These are phyloP conservation scores for Parambassis ranga DNA, from an alignment of 2,797 vertebrate species.

Conservation along the genomic window DNA sequence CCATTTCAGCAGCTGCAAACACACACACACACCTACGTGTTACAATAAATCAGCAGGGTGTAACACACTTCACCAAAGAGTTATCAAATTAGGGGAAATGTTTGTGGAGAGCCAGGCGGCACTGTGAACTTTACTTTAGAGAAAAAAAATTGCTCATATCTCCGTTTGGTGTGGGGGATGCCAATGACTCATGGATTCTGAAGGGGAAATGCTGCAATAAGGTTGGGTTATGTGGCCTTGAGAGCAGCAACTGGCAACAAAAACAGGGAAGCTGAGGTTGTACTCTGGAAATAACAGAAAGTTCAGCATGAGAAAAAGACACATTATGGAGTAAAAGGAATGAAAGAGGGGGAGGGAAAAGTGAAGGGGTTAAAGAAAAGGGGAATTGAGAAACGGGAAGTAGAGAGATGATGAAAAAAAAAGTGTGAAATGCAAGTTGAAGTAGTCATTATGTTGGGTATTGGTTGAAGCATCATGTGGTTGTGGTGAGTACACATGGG, in stretches of 20 bases:
- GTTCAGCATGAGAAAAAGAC: slow-evolving; percentile 2
- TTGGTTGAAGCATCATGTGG: slow-evolving; percentile 52
- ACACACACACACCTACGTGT: no score
- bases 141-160: slow-evolving; percentile 26
- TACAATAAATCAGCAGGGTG: no score
- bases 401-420: slow-evolving; percentile 2
- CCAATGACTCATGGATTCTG: slow-evolving; percentile 33
- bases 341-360: background rate
- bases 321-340: background rate
- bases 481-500: slow-evolving; percentile 48
- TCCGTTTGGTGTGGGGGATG: slow-evolving; percentile 24
- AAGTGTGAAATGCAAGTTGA: slow-evolving; percentile 47
- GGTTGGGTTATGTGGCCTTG: slow-evolving; percentile 4
- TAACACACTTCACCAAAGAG: no score
- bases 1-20: no score
- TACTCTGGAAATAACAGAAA: slow-evolving; percentile 22
- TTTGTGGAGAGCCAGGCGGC: slow-evolving; percentile 8
- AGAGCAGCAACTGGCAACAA: slow-evolving; percentile 12
- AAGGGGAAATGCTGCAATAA: slow-evolving; percentile 61
- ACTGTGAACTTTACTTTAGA: slow-evolving; percentile 33
- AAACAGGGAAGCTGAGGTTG: slow-evolving; percentile 52
- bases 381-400: slow-evolving; percentile 32
- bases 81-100: background rate
- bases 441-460: slow-evolving; percentile 32
- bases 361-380: slow-evolving; percentile 6